Evolutionary conservation across 2,113 vertebrate species (phyloP), one percentile per base, ranked within the genome.

Genomic region (Tragelaphus scriptus): DNA sequence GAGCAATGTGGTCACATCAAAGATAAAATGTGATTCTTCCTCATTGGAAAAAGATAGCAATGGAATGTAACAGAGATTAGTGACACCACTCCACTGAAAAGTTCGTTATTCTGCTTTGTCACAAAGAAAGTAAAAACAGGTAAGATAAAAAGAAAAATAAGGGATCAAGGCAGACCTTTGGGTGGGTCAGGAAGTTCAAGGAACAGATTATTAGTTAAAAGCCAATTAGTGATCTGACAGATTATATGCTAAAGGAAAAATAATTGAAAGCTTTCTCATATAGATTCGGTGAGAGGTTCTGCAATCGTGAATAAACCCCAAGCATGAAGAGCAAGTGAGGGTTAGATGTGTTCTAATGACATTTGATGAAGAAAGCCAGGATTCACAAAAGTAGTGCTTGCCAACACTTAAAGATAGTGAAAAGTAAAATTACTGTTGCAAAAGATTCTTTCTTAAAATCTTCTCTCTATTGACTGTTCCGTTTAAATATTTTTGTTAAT

Each of bases 71-170:
- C 44, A 3, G 7, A 95, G n/a, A 63, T 23, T 21, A 40, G 47
- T 17, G 61, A 49, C 12, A 88, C 59, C 59, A 88, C 5, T 75
- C 15, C 68, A 77, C 82, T 86, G 49, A 86, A 58, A 96, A 85
- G 40, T 79, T 80, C 53, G 16, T 59, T 55, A 61, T 63, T 88
- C 47, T 80, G 15, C 26, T 85, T 93, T 77, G n/a, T 93, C 77
- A 65, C 56, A 93, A 96, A 94, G 10, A 95, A 93, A 21, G 26
- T 77, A 88, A 95, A 96, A 86, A 36, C 10, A 95, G 40, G 65
- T 17, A 87, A 51, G 21, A 17, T 8, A n/a, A 90, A 75, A 79
- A 53, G 40, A 40, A 63, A 85, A 49, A 79, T 36, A 63, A 77
- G 17, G 32, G 28, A 77, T 75, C 15, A 88, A 63, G 32, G 61